Evolutionary conservation across 1,140 invertebrate species (phyloP), one percentile per base, ranked within the genome.

Genomic region (Drosophila ogumai): DNA sequence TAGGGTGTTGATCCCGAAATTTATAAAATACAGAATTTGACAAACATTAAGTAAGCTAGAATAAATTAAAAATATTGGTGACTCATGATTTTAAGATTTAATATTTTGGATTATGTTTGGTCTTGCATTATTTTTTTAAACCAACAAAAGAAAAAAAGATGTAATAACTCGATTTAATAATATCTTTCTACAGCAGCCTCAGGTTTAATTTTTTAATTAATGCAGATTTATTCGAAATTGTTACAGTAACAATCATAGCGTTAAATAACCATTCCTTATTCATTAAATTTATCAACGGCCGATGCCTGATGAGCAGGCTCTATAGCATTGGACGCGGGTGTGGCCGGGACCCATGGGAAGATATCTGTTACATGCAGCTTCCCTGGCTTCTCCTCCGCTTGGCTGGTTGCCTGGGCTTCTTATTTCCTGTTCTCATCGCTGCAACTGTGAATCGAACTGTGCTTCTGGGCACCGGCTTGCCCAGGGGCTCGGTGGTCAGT

Each of bases 381-480:
- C 52, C 57, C 56, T 63, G 67, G 66, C 36, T 58, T 46, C 36
- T 58, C 40, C 36, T 58, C 40, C 46, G 52, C 79, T 64, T 68
- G 60, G 52, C 31, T 65, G 72, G 36, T 47, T 41, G 32, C 47
- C 22, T 34, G 60, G 36, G 47, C 28, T 50, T 50, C 47, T 82
- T 65, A 73, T 86, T 86, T 86, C 82, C 82, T 86, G 82, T 87
- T 86, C 71, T 63, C 79, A 67, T 34, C 34, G n/a, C 25, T 68
- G 63, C 75, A 82, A 86, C 84, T 82, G 82, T 79, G 79, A 87
- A 82, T 82, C 67, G 75, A 67, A 56, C 82, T 74, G 67, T 56
- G 64, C 67, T 50, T 72, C 68, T 68, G 41, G 63, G 13, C 44
- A 22, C 43, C 3, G 43, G 43, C 43, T 17, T 25, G 66, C 36